Evolutionary conservation across 2,888 invertebrate species (phyloP).

Genomic region (Cheilosia vulpina): DNA sequence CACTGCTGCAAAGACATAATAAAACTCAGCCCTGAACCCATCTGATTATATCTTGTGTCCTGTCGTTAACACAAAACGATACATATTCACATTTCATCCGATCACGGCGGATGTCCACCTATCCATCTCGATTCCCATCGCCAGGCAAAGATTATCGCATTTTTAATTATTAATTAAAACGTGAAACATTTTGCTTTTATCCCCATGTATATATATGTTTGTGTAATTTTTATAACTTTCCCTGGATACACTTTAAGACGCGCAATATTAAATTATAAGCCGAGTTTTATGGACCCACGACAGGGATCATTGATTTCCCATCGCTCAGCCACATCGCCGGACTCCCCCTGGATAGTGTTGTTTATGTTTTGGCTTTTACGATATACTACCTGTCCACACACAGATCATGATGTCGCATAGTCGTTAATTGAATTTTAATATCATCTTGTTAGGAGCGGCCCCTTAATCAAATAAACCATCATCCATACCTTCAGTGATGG

Average conservation of each 20-base stretch:
- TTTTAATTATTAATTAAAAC: conserved; percentile 62
- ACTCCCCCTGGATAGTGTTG: conserved; percentile 45
- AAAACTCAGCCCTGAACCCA: conserved; percentile 48
- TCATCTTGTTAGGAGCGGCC: conserved; percentile 41
- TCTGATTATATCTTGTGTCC: conserved; percentile 19
- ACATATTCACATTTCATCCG: conserved; percentile 31
- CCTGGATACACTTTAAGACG: conserved; percentile 36
- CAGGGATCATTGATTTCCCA: conserved; percentile 45
- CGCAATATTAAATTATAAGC: conserved; percentile 69
- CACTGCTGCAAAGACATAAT: conserved; percentile 2
- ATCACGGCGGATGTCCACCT: conserved; percentile 1
- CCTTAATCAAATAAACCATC: conserved; percentile 39
- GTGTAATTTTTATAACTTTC: conserved; percentile 58
- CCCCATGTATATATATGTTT: background rate
- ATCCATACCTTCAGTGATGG: conserved; percentile 2
- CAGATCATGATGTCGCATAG: conserved; percentile 50
- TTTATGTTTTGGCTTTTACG: conserved; percentile 45
- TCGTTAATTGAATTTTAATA: conserved; percentile 67
- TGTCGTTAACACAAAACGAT: conserved; percentile 25
- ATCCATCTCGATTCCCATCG: conserved; percentile 41
- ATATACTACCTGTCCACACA: conserved; percentile 51
- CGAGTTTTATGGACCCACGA: conserved; percentile 53
- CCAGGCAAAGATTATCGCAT: conserved; percentile 32
- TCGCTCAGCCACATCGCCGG: conserved; percentile 26
- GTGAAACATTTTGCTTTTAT: conserved; percentile 35